Conservation (phyloP, 2,113 vertebrate species). For the Acanthochromis polyacanthus region DNA sequence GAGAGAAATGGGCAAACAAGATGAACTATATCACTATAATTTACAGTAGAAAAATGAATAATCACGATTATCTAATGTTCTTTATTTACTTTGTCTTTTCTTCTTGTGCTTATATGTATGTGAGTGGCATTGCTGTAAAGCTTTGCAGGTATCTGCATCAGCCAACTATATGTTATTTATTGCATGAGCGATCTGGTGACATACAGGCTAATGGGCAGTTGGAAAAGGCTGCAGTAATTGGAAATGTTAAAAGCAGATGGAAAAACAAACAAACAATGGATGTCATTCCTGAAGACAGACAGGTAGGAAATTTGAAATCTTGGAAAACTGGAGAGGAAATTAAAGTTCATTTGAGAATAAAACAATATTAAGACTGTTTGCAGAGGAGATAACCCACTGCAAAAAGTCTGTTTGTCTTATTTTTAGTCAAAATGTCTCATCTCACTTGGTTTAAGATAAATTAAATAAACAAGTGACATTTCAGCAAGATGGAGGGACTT, state of each 20-base stretch:
- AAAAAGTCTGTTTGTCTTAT: no score
- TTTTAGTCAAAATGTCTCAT: no score
- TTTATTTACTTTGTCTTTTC: neutral
- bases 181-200: constrained; percentile 37
- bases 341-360: constrained; percentile 28
- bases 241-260: constrained; percentile 24
- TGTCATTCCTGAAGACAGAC: constrained; percentile 38
- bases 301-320: constrained; percentile 31
- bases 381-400: no score
- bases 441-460: no score
- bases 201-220: constrained; percentile 25
- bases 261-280: constrained; percentile 27
- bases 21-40: no score
- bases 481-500: no score
- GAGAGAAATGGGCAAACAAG: no score
- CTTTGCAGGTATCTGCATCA: constrained; percentile 16
- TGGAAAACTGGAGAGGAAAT: constrained; percentile 34
- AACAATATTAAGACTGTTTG: neutral
- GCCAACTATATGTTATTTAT: constrained; percentile 8
- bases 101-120: neutral
- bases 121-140: constrained; percentile 28
- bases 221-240: constrained; percentile 39
- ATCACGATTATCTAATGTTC: neutral
- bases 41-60: no score
- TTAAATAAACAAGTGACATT: no score